Base-by-base conservation (phyloP, 92 coral and sea anemone species). In the Parazoanthus swiftii region DNA sequence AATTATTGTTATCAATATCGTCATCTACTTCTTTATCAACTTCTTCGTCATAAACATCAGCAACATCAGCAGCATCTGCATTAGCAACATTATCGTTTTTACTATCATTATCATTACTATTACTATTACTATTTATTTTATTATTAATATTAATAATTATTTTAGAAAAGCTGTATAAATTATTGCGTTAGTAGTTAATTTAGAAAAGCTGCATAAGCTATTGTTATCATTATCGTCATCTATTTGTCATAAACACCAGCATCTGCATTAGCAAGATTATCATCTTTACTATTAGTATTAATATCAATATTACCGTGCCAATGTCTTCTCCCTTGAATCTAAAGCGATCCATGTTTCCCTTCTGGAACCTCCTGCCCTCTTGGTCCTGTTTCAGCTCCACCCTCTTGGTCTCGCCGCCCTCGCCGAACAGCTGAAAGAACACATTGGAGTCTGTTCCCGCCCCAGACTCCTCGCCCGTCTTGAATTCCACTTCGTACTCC, bases 401-500 rank as follows among this genome's bases (percentile, higher is more conserved):
- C 44, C 89, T 90, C 50, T 93, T 95, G 20, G 98, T 93, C 81
- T 89, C 90, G 3, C 93, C 95, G 13, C 88, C 88, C 44, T 93
- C 92, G 25, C 98, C 98, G 68, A 71, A 85, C 44, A 95, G 85
- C 87, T 95, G 95, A 90, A 95, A 95, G 90, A 80, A 92, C 54
- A 95, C 98, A 89, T 95, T 93, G 36, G 95, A 95, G 46, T 91
- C 76, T 23, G 95, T 95, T 11, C 98, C 98, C 21, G 94, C 91
- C 6, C 89, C 85, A 0, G 94, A 90, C 4, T 92, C 91, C 33
- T 88, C 90, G 0, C 98, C 98, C n/a, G 98, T 95, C 90, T 91
- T 93, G 77, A 95, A 93, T 0, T 91, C 92, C 0, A 93, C 98
- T 72, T 95, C 95, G 74, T 95, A 95, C 33, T 95, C 95, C 46